phyloP scores from a whole-genome alignment of 2,888 invertebrate species.

The Dynastes maya region DNA sequence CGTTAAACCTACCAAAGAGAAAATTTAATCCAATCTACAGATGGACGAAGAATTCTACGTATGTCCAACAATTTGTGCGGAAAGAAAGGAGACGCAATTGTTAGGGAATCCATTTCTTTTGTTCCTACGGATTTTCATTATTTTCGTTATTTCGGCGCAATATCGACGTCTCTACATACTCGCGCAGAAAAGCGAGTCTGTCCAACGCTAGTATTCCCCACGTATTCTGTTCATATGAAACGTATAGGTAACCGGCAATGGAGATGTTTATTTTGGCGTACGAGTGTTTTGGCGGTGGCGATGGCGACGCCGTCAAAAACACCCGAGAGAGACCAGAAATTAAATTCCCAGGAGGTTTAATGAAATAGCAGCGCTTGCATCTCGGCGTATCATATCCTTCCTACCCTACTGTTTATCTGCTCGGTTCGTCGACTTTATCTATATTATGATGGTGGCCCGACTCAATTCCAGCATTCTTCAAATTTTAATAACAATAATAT shows the following conservation, averaged over 20 bases:
- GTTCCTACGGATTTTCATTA: conserved; percentile 10
- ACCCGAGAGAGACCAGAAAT: conserved; percentile 40
- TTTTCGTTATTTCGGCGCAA: conserved; percentile 14
- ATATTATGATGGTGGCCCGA: background rate
- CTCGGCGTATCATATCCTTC: conserved; percentile 28
- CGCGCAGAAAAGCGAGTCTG: background rate
- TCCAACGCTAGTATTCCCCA: background rate
- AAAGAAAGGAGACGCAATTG: background rate
- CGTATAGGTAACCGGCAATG: conserved; percentile 18
- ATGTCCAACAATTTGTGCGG: too few relatives aligned
- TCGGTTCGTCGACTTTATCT: conserved; percentile 2
- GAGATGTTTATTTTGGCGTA: conserved; percentile 29
- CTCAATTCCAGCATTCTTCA: conserved; percentile 14
- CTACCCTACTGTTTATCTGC: background rate
- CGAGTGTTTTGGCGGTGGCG: background rate
- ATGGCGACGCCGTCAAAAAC: conserved; percentile 11
- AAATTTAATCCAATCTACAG: too few relatives aligned
- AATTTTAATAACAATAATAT: conserved; percentile 44
- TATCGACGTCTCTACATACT: conserved; percentile 8
- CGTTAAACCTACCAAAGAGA: too few relatives aligned
- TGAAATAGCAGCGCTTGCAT: conserved; percentile 46
- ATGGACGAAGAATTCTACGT: too few relatives aligned
- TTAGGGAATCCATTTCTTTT: background rate
- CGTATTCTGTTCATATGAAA: background rate
- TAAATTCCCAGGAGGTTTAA: conserved; percentile 49